Evolutionary conservation across 2,113 vertebrate species (phyloP).

Genomic region (Stegostoma tigrinum): DNA sequence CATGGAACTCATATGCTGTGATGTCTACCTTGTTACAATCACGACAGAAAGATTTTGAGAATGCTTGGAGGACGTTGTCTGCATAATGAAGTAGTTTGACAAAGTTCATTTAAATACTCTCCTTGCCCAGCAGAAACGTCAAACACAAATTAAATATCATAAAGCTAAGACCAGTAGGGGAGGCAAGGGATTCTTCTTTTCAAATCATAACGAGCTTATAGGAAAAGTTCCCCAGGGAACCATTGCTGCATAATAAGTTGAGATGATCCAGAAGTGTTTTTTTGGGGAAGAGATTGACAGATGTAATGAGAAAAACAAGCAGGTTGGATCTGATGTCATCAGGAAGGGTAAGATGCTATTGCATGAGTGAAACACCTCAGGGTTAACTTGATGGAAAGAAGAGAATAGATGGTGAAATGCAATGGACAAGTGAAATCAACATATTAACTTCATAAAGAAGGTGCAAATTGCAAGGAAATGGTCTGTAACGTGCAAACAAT

Average conservation of each 20-base stretch:
- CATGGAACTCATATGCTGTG: no score
- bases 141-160: background rate
- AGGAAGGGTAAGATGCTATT: background rate
- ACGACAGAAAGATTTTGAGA: background rate
- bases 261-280: background rate
- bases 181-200: background rate
- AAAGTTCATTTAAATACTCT: background rate
- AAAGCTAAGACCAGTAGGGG: background rate
- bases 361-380: background rate
- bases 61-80: background rate
- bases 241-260: background rate
- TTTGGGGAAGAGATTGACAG: background rate
- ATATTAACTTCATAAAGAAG: background rate
- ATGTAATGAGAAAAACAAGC: background rate
- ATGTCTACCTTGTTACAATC: no score
- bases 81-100: background rate
- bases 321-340: background rate
- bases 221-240: background rate
- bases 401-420: background rate
- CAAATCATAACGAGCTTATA: background rate
- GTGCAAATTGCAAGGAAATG: background rate
- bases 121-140: background rate
- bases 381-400: background rate
- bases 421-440: background rate
- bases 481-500: background rate